Conservation (phyloP, 2,888 invertebrate species). For the Conistra vaccinii region DNA sequence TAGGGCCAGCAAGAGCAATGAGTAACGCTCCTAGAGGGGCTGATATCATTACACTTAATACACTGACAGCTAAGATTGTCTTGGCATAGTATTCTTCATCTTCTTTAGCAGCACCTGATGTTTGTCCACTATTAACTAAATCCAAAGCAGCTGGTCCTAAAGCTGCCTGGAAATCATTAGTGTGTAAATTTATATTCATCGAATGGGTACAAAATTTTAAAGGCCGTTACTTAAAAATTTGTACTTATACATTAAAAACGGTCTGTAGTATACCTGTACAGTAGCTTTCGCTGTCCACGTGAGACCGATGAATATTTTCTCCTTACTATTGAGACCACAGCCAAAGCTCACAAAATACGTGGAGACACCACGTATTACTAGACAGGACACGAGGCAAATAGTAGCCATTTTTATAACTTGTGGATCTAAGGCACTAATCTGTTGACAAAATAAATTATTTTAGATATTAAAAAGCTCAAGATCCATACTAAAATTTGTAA, state of each 20-base stretch:
- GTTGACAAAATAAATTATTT: conserved; percentile 33
- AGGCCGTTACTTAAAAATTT: no score
- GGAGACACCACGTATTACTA: conserved; percentile 90
- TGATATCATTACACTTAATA: conserved; percentile 94
- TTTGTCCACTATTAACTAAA: conserved; percentile 81
- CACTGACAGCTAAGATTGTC: conserved; percentile 92
- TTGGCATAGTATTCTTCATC: conserved; percentile 90
- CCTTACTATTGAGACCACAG: conserved; percentile 94
- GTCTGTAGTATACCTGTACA: conserved; percentile 92
- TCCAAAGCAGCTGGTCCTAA: conserved; percentile 93
- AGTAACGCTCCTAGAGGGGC: conserved; percentile 94
- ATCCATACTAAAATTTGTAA: neutral
- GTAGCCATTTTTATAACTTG: conserved; percentile 92
- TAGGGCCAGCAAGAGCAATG: conserved; percentile 92
- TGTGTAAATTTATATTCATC: neutral
- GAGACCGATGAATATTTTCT: conserved; percentile 95
- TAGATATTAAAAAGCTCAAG: neutral
- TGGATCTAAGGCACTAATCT: conserved; percentile 91
- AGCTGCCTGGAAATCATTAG: conserved; percentile 90
- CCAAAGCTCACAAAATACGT: conserved; percentile 92
- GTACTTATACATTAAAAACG: neutral
- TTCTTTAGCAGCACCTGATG: conserved; percentile 81
- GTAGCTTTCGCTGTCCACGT: conserved; percentile 98
- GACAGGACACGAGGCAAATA: conserved; percentile 91
- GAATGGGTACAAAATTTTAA: neutral